phyloP scores from a whole-genome alignment of 2,797 vertebrate species.

The Falco berigora region DNA sequence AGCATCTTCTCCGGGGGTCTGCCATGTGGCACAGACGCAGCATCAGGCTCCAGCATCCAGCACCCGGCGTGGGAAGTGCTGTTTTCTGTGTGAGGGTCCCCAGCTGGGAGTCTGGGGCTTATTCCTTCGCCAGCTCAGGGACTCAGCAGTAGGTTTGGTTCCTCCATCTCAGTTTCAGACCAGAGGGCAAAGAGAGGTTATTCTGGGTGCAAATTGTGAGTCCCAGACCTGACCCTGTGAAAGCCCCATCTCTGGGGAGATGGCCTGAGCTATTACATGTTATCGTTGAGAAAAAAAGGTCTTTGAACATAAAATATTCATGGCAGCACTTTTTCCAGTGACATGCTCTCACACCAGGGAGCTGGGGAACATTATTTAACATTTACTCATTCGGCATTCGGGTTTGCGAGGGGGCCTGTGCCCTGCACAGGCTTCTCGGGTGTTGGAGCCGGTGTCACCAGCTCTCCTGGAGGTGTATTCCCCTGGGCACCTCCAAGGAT shows the following conservation, averaged over 20 bases:
- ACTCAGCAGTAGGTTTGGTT: background rate
- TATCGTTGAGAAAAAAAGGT: background rate
- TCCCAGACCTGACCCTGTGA: background rate
- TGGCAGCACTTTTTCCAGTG: background rate
- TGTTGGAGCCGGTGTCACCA: accelerated
- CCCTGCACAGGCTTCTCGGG: accelerated
- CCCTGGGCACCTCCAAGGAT: background rate
- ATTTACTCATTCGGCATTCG: background rate
- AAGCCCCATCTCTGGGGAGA: background rate
- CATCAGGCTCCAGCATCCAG: background rate
- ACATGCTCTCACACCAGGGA: background rate
- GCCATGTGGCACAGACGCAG: accelerated
- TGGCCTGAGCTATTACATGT: background rate
- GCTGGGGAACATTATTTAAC: background rate
- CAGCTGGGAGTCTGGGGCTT: background rate
- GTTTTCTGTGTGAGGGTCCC: background rate
- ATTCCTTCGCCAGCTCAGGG: background rate
- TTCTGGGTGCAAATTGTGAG: background rate
- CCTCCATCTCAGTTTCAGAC: background rate
- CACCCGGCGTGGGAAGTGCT: accelerated
- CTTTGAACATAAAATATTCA: background rate
- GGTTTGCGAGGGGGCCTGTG: background rate
- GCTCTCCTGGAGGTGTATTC: background rate
- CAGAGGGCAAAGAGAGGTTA: background rate
- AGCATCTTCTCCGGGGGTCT: background rate